These are phyloP conservation scores for Psittacara wagleri DNA, from an alignment of 2,113 vertebrate species.

Conservation along the genomic window DNA sequence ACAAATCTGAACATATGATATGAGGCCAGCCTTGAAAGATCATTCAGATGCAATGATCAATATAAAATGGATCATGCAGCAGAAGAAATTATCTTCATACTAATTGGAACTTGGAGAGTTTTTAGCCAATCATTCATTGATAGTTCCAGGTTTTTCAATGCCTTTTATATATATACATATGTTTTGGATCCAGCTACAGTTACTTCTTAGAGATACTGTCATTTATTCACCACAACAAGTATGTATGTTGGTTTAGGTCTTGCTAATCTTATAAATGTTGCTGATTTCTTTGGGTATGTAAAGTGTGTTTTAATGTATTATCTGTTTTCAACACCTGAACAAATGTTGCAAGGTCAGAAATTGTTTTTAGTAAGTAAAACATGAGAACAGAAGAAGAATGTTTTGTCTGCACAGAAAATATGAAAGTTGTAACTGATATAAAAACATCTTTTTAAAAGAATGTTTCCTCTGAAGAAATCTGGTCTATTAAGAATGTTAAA, in stretches of 20 bases:
- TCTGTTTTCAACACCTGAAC: neutral
- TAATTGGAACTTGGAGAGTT: neutral
- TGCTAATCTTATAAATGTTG: neutral
- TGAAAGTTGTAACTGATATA: neutral
- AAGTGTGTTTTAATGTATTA: neutral
- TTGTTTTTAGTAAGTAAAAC: neutral
- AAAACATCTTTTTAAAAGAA: neutral
- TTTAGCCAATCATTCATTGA: neutral
- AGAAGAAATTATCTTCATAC: neutral
- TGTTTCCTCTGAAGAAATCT: neutral
- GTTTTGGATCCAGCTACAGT: neutral
- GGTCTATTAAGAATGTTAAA: neutral
- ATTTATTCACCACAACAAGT: neutral
- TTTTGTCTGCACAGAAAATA: neutral
- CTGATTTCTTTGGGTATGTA: neutral
- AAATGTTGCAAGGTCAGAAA: neutral
- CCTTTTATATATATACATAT: neutral
- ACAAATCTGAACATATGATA: neutral
- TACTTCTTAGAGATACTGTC: neutral
- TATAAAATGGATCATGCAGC: neutral
- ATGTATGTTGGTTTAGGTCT: neutral
- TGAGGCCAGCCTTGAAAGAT: neutral
- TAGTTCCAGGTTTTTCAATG: neutral
- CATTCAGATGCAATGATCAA: neutral
- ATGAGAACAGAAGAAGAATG: neutral